Conservation (phyloP, 2,113 vertebrate genomes). For the Saccopteryx leptura region DNA sequence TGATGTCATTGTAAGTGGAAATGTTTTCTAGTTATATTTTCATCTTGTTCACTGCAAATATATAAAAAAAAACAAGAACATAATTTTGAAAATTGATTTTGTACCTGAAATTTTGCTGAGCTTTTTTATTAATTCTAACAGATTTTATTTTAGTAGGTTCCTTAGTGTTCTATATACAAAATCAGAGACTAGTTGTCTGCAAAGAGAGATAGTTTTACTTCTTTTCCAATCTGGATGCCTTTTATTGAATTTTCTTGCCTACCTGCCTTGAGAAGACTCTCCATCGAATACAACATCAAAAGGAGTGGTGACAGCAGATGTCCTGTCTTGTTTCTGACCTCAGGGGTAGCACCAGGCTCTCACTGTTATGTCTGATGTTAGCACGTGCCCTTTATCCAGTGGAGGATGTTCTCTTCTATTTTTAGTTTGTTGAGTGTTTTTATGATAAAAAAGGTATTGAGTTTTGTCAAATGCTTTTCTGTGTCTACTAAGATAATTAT, state of each 20-base stretch:
- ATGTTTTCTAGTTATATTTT: background rate
- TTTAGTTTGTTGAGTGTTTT: conserved; percentile 16
- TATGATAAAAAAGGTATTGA: background rate
- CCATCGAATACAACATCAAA: background rate
- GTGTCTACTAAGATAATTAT: background rate
- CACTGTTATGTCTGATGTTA: background rate
- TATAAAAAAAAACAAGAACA: background rate
- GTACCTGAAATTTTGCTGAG: background rate
- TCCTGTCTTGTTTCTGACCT: background rate
- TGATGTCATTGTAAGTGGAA: background rate
- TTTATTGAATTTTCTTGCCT: background rate
- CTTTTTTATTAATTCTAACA: background rate
- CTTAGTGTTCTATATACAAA: background rate
- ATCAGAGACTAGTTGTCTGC: background rate
- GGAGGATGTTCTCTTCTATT: background rate
- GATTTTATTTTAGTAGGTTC: background rate
- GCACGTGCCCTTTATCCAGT: background rate
- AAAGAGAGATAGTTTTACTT: background rate
- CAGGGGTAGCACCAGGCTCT: background rate
- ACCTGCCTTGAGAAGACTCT: background rate
- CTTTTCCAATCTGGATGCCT: background rate
- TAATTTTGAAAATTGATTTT: background rate
- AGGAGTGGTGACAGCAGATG: background rate
- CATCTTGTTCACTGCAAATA: background rate
- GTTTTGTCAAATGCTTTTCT: conserved; percentile 3